A percentile compares a stretch with the other conserved stretches of the same genome.
Conservation (phyloP, 2,113 vertebrate genomes). For the Myiopsitta monachus region DNA sequence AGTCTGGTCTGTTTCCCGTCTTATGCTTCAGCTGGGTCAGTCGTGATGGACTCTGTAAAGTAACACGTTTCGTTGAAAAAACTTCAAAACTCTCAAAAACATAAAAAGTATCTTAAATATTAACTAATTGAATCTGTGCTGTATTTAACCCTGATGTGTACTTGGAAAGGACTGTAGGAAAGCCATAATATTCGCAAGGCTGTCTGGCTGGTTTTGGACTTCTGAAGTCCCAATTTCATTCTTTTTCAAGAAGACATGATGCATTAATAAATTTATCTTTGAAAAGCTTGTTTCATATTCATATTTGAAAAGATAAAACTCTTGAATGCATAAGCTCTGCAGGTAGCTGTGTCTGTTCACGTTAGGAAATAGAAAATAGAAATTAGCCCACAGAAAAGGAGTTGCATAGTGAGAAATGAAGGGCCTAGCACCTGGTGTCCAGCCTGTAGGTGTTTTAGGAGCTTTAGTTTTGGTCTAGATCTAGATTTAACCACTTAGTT, state of each 20-base stretch:
- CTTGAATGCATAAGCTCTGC: neutral
- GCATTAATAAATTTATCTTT: neutral
- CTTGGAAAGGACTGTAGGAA: neutral
- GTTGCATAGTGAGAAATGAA: neutral
- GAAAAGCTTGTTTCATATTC: neutral
- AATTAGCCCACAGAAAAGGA: neutral
- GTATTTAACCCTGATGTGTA: neutral
- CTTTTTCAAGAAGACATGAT: neutral
- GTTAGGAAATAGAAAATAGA: neutral
- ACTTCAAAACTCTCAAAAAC: neutral
- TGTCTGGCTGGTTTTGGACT: neutral
- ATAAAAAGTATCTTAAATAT: neutral
- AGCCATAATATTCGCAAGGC: too few relatives aligned
- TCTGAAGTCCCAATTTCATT: neutral
- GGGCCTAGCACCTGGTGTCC: neutral
- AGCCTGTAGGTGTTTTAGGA: neutral
- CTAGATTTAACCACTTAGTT: neutral
- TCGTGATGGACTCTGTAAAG: neutral
- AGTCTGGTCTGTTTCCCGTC: neutral
- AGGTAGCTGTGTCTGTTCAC: neutral
- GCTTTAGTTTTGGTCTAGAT: neutral
- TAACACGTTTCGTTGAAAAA: neutral
- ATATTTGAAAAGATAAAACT: neutral
- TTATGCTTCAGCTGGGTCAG: neutral
- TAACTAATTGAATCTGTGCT: accelerated